Base-by-base conservation (phyloP, 2,797 vertebrate genomes). In the Sebastes dallii region DNA sequence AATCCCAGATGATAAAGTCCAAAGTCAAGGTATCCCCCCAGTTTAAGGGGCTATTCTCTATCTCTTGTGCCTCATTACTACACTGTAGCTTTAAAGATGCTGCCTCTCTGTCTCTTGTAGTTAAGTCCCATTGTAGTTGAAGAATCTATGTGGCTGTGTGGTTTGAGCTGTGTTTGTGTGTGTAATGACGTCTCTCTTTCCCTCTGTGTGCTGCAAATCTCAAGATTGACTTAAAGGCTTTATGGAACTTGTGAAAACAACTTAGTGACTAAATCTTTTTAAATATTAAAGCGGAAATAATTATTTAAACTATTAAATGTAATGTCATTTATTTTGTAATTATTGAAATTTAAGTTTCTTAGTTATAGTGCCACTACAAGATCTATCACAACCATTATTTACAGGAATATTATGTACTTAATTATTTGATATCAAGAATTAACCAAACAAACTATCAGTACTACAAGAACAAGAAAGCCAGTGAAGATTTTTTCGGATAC, bases 1-100 rank as follows among this genome's bases (percentile, higher is more conserved):
- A 97, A 98, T 99, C 95, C 98, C 97, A 94, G 98, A 97, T 72
- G 97, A 99, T 95, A 99, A 97, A 97, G 97, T 97, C 94, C 97
- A 82, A 96, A 95, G 96, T 97, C 97, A 98, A 99, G 99, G 99
- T 99, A 99, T 97, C 97, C 97, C 96, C 89, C 86, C 88, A 96
- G 91, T 95, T 94, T 93, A 96, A 96, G 96, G 96, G 96, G 96
- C 95, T 93, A 92, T 95, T 96, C 95, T 97, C 95, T 97, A 88
- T 96, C 95, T 97, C 92, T 97, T 97, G 95, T 97, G 96, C 95
- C 94, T 95, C 91, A 77, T 75, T 94, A 97, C 97, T 96, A 95
- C 96, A 93, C 93, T 97, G 69, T 83, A 98, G 96, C 85, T 92
- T 85, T 95, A 91, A 94, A 89, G 89, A 91, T 95, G 94, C 93